A percentile compares a stretch with the other conserved stretches of the same genome.
phyloP scores from a whole-genome alignment of 2,113 vertebrate genomes.

The Centropus bengalensis region DNA sequence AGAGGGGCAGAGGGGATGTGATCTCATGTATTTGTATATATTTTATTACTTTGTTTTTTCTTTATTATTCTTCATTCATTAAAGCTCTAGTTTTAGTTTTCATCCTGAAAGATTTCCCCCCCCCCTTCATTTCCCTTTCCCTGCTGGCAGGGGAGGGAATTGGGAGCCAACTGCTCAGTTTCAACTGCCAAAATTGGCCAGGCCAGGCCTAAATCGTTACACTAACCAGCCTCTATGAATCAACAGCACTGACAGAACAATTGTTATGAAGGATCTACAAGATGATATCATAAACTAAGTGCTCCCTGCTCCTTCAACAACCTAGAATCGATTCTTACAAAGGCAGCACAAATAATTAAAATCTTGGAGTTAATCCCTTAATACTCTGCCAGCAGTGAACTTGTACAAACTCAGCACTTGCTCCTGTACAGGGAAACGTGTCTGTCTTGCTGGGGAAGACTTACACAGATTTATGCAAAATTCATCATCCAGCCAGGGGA shows the following conservation, averaged over 20 bases:
- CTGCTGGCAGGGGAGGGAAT: too few relatives aligned
- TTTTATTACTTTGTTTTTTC: too few relatives aligned
- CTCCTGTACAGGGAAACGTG: not conserved
- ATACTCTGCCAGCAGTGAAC: not conserved
- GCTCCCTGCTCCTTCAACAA: not conserved
- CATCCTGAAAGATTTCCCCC: too few relatives aligned
- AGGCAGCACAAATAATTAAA: not conserved
- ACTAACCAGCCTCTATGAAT: not conserved
- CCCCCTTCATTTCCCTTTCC: too few relatives aligned
- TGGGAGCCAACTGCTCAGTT: too few relatives aligned
- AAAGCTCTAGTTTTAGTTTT: too few relatives aligned
- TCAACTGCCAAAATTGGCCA: too few relatives aligned
- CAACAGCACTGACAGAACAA: not conserved
- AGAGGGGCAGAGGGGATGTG: too few relatives aligned
- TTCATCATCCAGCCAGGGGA: not conserved
- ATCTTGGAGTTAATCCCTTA: not conserved
- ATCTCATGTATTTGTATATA: too few relatives aligned
- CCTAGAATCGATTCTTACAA: not conserved
- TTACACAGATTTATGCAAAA: not conserved
- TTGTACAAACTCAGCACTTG: not conserved
- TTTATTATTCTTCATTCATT: too few relatives aligned
- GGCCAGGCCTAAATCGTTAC: too few relatives aligned
- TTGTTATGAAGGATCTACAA: not conserved
- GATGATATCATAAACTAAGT: not conserved
- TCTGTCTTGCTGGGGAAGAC: not conserved